These are phyloP conservation scores for Agonopterix arenella DNA, from an alignment of 2,888 invertebrate species.

Conservation along the genomic window DNA sequence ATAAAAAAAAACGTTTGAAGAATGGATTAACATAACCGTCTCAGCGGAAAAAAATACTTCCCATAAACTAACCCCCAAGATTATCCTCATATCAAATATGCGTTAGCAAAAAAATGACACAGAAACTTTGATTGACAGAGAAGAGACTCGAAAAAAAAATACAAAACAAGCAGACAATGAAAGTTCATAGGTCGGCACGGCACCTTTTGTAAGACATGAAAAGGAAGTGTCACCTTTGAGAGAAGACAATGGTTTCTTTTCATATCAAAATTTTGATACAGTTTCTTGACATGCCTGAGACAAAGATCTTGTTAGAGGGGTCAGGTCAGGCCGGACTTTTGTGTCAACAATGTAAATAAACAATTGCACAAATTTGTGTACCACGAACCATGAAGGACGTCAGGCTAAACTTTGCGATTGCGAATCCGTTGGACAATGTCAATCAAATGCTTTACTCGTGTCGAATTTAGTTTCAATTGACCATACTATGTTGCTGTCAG, in stretches of 20 bases:
- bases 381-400: too few species aligned
- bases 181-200: constrained; percentile 31
- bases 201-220: constrained; percentile 23
- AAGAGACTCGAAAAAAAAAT: constrained; percentile 21
- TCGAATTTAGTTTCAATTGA: too few species aligned
- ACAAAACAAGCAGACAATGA: constrained; percentile 27
- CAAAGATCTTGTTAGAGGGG: too few species aligned
- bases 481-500: neutral
- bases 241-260: constrained; percentile 28
- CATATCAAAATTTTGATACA: constrained; percentile 13
- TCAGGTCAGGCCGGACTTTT: too few species aligned
- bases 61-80: constrained; percentile 2
- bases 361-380: too few species aligned
- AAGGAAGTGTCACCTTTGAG: constrained; percentile 36
- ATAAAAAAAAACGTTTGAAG: too few species aligned
- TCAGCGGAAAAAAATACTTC: constrained; percentile 2
- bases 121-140: constrained; percentile 39
- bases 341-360: too few species aligned
- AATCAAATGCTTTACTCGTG: too few species aligned
- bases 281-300: neutral
- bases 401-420: too few species aligned
- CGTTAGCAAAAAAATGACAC: constrained; percentile 31
- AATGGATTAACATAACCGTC: too few species aligned
- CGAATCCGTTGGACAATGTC: too few species aligned
- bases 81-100: constrained; percentile 33